phyloP scores from a whole-genome alignment of 2,888 invertebrate species.

The Bellardia pandia region DNA sequence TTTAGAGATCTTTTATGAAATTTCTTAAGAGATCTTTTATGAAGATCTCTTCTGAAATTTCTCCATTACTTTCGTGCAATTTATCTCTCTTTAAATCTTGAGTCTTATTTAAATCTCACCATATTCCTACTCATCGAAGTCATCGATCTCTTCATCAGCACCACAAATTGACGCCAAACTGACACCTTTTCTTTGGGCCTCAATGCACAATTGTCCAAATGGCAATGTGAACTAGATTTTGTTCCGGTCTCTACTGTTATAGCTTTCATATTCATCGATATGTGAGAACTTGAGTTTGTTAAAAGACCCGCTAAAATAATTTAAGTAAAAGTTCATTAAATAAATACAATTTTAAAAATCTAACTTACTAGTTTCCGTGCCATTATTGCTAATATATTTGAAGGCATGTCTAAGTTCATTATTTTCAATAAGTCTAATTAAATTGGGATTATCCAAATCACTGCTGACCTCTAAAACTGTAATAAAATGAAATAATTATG shows the following conservation, averaged over 20 bases:
- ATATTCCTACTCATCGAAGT: constrained; percentile 83
- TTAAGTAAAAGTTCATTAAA: constrained; percentile 41
- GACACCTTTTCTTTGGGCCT: constrained; percentile 80
- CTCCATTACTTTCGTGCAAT: too few species aligned
- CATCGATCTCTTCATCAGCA: constrained; percentile 84
- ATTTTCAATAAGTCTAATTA: constrained; percentile 69
- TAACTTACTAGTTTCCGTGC: constrained; percentile 54
- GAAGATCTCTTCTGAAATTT: too few species aligned
- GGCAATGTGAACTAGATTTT: constrained; percentile 29
- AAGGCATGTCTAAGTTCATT: constrained; percentile 75
- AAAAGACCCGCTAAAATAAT: constrained; percentile 61
- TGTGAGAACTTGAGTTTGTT: constrained; percentile 52
- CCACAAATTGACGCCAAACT: constrained; percentile 84
- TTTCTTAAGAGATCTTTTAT: too few species aligned
- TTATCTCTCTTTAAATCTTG: not conserved
- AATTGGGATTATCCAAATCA: constrained; percentile 85
- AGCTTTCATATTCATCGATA: constrained; percentile 62
- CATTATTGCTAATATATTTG: constrained; percentile 7
- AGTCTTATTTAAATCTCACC: constrained; percentile 78
- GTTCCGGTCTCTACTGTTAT: not conserved
- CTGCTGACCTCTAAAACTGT: constrained; percentile 87
- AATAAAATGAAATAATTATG: constrained; percentile 24
- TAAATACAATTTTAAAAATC: not conserved
- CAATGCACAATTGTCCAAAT: constrained; percentile 50
- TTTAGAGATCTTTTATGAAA: too few species aligned